A percentile compares a stretch with the other conserved stretches of the same genome.
These are phyloP conservation scores for Prochilodus magdalenae DNA, from an alignment of 2,113 vertebrate genomes.

Conservation along the genomic window DNA sequence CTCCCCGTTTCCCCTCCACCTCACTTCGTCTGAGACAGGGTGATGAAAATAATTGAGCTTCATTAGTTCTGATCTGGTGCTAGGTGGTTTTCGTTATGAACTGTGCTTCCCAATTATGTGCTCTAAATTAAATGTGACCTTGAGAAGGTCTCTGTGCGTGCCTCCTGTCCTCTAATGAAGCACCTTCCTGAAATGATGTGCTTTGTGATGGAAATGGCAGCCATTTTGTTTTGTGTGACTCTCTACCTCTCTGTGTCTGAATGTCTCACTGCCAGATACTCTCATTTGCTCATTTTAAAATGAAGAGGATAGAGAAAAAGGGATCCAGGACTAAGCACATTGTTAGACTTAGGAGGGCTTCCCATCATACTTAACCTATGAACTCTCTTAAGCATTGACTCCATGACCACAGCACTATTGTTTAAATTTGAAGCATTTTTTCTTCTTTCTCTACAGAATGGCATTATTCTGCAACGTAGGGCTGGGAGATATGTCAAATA, in stretches of 20 bases:
- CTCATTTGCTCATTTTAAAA: constrained; percentile 57
- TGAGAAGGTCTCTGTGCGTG: constrained; percentile 90
- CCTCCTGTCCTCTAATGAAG: constrained; percentile 84
- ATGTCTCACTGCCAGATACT: constrained; percentile 34
- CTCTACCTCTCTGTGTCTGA: constrained; percentile 9
- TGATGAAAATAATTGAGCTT: constrained; percentile 98
- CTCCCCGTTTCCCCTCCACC: constrained; percentile 57
- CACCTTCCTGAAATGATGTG: constrained; percentile 80
- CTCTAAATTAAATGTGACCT: constrained; percentile 99
- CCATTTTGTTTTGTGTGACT: constrained; percentile 59
- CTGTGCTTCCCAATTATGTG: constrained; percentile 99
- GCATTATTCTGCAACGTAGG: no score
- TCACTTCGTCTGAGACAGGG: constrained; percentile 87
- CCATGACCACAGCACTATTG: constrained; percentile 24
- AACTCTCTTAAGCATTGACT: constrained; percentile 36
- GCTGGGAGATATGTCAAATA: no score
- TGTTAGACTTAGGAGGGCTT: constrained; percentile 49
- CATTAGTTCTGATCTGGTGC: constrained; percentile 97
- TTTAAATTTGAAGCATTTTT: neutral
- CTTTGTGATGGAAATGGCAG: constrained; percentile 83
- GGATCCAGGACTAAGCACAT: constrained; percentile 48
- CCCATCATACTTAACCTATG: constrained; percentile 57
- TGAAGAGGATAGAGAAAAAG: constrained; percentile 25
- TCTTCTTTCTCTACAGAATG: constrained; percentile 4
- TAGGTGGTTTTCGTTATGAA: constrained; percentile 99